A percentile compares a stretch with the other conserved stretches of the same genome.
These are phyloP conservation scores for Phrynocephalus guinanensis DNA, from an alignment of 2,797 vertebrate species.

Conservation along the genomic window DNA sequence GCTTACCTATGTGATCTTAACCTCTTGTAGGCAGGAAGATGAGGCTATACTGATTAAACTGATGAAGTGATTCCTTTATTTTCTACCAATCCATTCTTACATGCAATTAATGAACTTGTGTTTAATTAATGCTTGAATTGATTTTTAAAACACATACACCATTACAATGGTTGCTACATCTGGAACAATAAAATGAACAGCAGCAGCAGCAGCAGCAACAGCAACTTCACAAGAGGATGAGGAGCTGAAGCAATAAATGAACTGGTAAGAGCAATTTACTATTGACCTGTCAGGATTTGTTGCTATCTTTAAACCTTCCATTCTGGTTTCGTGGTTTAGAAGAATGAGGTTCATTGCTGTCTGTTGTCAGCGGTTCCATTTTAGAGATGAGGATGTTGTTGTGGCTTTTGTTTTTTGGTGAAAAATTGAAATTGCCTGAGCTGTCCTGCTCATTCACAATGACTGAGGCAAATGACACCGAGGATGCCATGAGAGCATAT, in stretches of 20 bases:
- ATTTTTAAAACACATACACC: not conserved
- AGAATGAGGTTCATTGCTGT: slow-evolving; percentile 19
- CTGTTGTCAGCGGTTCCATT: slow-evolving; percentile 28
- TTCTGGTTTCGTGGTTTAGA: slow-evolving; percentile 13
- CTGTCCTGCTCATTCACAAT: slow-evolving; percentile 10
- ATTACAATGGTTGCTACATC: not conserved
- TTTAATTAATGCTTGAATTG: too few relatives aligned
- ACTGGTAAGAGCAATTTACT: not conserved
- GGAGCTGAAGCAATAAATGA: not conserved
- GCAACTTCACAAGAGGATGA: not conserved
- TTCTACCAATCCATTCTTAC: too few relatives aligned
- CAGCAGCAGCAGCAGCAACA: not conserved
- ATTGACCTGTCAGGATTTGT: not conserved
- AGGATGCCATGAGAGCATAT: not conserved
- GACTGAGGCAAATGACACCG: slow-evolving; percentile 15
- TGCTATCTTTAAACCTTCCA: slow-evolving; percentile 23
- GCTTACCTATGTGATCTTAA: too few relatives aligned
- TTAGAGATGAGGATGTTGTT: not conserved
- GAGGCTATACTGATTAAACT: too few relatives aligned
- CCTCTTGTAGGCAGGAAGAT: too few relatives aligned
- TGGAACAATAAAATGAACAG: not conserved
- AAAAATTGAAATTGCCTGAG: slow-evolving; percentile 23
- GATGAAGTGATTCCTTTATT: too few relatives aligned
- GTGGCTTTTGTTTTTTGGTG: not conserved
- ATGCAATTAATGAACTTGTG: too few relatives aligned